phyloP scores from a whole-genome alignment of 2,888 invertebrate species.

The Mantis religiosa region DNA sequence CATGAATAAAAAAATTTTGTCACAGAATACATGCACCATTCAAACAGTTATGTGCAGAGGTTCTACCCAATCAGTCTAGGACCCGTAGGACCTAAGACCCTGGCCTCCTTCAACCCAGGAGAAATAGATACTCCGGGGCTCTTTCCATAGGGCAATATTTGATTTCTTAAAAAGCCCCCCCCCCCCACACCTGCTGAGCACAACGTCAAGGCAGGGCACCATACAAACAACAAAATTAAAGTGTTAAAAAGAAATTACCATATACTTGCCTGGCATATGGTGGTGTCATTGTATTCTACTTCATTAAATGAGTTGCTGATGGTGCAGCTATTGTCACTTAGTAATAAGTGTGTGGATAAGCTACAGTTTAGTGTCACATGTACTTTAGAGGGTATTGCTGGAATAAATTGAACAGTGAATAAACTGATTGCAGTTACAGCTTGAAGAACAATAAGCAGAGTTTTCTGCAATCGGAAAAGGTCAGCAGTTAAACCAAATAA shows the following conservation, averaged over 20 bases:
- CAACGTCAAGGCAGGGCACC: too few relatives aligned
- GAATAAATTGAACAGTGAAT: constrained; percentile 68
- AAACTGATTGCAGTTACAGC: constrained; percentile 65
- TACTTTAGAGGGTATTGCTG: constrained; percentile 52
- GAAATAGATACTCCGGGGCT: too few relatives aligned
- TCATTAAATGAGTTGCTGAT: neutral
- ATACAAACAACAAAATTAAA: too few relatives aligned
- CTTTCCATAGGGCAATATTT: too few relatives aligned
- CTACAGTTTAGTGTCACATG: constrained; percentile 59
- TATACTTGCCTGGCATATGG: neutral
- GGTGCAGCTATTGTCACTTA: constrained; percentile 44
- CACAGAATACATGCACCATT: too few relatives aligned
- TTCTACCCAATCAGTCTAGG: too few relatives aligned
- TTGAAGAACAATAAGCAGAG: constrained; percentile 70
- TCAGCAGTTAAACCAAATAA: constrained; percentile 78
- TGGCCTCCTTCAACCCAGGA: too few relatives aligned
- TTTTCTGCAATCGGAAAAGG: constrained; percentile 68
- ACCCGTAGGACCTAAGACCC: too few relatives aligned
- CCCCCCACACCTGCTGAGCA: too few relatives aligned
- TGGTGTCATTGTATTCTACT: neutral
- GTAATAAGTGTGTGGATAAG: constrained; percentile 53
- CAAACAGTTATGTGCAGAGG: too few relatives aligned
- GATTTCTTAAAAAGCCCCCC: too few relatives aligned
- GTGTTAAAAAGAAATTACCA: neutral
- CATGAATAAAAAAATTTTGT: too few relatives aligned